Percentiles rank a stretch among this genome's conserved stretches.
These are phyloP conservation scores for Epizoanthus ramosus DNA, from an alignment of 92 coral and sea anemone species.

Conservation along the genomic window DNA sequence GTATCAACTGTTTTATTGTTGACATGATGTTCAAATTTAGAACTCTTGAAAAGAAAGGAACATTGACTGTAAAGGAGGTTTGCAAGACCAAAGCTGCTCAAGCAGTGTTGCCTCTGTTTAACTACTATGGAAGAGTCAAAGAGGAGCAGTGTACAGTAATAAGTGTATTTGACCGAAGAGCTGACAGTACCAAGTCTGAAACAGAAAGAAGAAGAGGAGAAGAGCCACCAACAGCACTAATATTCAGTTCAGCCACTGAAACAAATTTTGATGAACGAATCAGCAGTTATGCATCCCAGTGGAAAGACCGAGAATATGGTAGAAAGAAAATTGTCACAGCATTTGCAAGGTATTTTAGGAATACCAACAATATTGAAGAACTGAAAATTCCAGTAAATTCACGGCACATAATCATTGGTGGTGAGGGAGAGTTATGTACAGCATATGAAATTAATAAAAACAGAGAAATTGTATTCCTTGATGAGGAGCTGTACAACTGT, in stretches of 20 bases:
- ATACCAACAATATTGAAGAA: background rate
- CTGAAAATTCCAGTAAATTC: slow-evolving; percentile 6
- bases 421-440: background rate
- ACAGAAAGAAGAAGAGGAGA: slow-evolving; percentile 4
- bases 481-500: slow-evolving; percentile 1
- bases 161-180: background rate
- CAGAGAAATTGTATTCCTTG: slow-evolving; percentile 21
- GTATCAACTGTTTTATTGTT: slow-evolving; percentile 17
- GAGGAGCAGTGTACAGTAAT: background rate
- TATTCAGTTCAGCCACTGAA: slow-evolving; percentile 9
- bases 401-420: slow-evolving; percentile 28
- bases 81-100: slow-evolving; percentile 20
- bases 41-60: slow-evolving; percentile 5
- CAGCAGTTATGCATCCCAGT: slow-evolving; percentile 25
- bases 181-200: slow-evolving; percentile 11
- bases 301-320: slow-evolving; percentile 38
- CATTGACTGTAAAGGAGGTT: slow-evolving; percentile 17
- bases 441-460: slow-evolving; percentile 15
- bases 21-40: slow-evolving; percentile 38
- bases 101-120: background rate
- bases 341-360: background rate
- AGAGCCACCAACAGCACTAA: slow-evolving; percentile 25
- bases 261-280: slow-evolving; percentile 14
- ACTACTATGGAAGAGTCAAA: background rate
- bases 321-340: slow-evolving; percentile 27